These are phyloP conservation scores for Chelon labrosus DNA, from an alignment of 2,797 vertebrate species.

Conservation along the genomic window DNA sequence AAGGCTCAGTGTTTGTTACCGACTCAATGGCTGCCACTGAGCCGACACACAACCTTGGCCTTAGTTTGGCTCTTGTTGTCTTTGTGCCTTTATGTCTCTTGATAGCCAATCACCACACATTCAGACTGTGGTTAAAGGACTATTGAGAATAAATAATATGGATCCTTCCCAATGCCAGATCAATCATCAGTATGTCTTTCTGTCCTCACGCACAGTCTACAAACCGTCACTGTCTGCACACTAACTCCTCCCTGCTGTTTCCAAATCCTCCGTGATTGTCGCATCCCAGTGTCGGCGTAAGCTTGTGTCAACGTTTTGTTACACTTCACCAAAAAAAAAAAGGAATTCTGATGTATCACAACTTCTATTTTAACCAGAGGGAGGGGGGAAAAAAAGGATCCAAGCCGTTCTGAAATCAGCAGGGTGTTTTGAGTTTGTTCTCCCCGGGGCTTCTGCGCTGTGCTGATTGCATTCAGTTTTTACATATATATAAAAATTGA, in stretches of 20 bases:
- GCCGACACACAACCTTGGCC: neutral
- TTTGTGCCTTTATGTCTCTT: neutral
- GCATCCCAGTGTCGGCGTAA: neutral
- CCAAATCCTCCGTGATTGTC: neutral
- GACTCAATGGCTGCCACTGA: neutral
- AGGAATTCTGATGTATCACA: neutral
- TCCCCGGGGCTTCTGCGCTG: neutral
- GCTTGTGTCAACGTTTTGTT: neutral
- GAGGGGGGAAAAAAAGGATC: too few species aligned
- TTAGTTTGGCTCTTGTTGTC: neutral
- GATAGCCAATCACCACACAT: neutral
- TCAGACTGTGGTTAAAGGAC: neutral
- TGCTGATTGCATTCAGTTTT: neutral
- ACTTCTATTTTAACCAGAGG: constrained; percentile 18
- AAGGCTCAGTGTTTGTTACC: too few species aligned
- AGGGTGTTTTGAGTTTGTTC: constrained; percentile 27
- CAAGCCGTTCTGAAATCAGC: constrained; percentile 17
- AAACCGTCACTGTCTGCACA: neutral
- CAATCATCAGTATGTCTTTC: neutral
- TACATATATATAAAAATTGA: neutral
- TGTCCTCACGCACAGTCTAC: neutral
- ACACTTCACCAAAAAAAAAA: neutral
- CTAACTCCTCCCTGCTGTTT: neutral
- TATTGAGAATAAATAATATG: neutral
- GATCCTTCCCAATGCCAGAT: neutral